Evolutionary conservation across 2,113 vertebrate species (phyloP), one percentile per base, ranked within the genome.

Genomic region (Poicephalus gulielmi): DNA sequence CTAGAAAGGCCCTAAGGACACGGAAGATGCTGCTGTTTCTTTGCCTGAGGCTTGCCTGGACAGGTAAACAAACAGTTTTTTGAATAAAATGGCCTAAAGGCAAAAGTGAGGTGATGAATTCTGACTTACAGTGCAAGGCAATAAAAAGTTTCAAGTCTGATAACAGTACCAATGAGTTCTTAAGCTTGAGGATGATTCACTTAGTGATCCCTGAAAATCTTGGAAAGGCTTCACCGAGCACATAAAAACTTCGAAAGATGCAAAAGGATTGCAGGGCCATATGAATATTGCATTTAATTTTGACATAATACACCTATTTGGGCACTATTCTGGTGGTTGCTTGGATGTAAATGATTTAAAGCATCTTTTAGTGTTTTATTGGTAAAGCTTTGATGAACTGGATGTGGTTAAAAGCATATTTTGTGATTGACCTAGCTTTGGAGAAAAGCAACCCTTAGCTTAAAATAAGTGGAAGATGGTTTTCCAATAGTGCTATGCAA

Each of bases 121-220:
- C 70, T 50, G 46, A 24, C 44, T 46, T 27, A 30, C 10, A n/a
- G 49, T 28, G 15, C 39, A 20, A 55, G 52, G 86, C n/a, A 64
- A 27, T 68, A 25, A 22, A 17, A 47, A 44, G 30, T 75, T 80
- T 44, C 5, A 10, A 33, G 71, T 70, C 41, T 8, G 3, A 9
- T 66, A 30, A 49, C 0, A 3, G 52, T 4, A 11, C 33, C 43
- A 76, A 70, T 10, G 2, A 88, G 44, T 1, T 6, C 30, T 28
- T 68, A 24, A 52, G 46, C 64, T 25, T 28, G 41, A 47, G 55
- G 50, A 8, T 47, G 78, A 90, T 59, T 75, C 66, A 39, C 55
- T 44, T 16, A 1, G 14, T 30, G 43, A 73, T 35, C 77, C 64
- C 69, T 83, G 71, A 55, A 91, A 66, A 62, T 46, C 35, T 43